Evolutionary conservation across 2,113 vertebrate species (phyloP).

Genomic region (Alosa alosa): DNA sequence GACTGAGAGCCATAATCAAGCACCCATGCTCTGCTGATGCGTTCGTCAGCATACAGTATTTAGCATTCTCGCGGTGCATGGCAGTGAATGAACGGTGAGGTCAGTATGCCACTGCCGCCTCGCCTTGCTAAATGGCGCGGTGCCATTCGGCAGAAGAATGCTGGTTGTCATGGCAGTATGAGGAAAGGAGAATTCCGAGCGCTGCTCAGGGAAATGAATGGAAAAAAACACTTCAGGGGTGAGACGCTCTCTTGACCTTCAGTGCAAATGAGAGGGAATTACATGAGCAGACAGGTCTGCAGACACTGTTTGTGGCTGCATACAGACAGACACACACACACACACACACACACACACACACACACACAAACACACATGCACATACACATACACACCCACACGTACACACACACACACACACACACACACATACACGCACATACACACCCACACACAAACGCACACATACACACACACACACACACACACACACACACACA

Average conservation of each 20-base stretch:
- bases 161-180: constrained; percentile 48
- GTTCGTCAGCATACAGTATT: background rate
- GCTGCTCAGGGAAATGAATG: constrained; percentile 27
- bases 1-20: background rate
- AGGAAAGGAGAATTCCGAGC: constrained; percentile 24
- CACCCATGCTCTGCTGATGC: background rate
- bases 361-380: background rate
- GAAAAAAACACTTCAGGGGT: constrained; percentile 41
- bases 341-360: background rate
- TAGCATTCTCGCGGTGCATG: background rate
- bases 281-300: background rate
- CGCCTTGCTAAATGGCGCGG: constrained; percentile 12
- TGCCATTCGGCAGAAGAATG: constrained; percentile 6
- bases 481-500: background rate
- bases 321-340: background rate
- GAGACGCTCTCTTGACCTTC: constrained; percentile 45
- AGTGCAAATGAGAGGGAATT: constrained; percentile 38
- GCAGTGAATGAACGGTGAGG: background rate
- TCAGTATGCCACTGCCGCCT: background rate
- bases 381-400: too few relatives aligned
- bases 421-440: too few relatives aligned
- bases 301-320: background rate
- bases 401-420: too few relatives aligned
- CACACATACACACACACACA: background rate
- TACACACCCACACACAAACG: too few relatives aligned